Evolutionary conservation across 1,140 invertebrate species (phyloP).

Genomic region (Palaemon carinicauda): DNA sequence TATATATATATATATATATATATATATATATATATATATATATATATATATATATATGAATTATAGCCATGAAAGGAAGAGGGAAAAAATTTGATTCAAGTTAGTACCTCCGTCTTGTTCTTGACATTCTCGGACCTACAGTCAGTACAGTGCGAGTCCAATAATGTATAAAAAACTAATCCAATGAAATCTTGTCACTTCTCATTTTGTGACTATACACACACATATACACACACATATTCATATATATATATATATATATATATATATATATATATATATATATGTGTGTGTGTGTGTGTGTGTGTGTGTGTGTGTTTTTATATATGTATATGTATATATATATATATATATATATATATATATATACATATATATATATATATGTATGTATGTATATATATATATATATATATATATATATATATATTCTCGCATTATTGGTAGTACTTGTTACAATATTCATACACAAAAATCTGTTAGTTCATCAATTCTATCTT

Average conservation of each 20-base stretch:
- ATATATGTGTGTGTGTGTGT: background rate
- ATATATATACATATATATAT: background rate
- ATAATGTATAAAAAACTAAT: too few relatives aligned
- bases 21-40: background rate
- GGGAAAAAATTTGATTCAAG: too few relatives aligned
- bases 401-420: too few relatives aligned
- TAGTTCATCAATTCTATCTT: too few relatives aligned
- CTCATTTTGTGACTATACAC: background rate
- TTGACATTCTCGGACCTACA: too few relatives aligned
- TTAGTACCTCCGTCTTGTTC: too few relatives aligned
- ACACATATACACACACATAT: conserved; percentile 25
- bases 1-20: conserved; percentile 9
- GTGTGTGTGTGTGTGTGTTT: background rate
- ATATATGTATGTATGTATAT: too few relatives aligned
- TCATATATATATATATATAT: conserved; percentile 20
- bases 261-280: conserved; percentile 7
- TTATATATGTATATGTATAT: background rate
- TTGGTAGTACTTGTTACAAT: too few relatives aligned
- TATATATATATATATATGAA: background rate
- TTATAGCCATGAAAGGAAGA: background rate
- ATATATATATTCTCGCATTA: too few relatives aligned
- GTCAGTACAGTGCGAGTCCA: too few relatives aligned
- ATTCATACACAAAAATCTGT: too few relatives aligned
- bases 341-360: conserved; percentile 1
- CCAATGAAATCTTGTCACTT: too few relatives aligned